phyloP scores from a whole-genome alignment of 2,113 vertebrate genomes.

The Symphodus melops region DNA sequence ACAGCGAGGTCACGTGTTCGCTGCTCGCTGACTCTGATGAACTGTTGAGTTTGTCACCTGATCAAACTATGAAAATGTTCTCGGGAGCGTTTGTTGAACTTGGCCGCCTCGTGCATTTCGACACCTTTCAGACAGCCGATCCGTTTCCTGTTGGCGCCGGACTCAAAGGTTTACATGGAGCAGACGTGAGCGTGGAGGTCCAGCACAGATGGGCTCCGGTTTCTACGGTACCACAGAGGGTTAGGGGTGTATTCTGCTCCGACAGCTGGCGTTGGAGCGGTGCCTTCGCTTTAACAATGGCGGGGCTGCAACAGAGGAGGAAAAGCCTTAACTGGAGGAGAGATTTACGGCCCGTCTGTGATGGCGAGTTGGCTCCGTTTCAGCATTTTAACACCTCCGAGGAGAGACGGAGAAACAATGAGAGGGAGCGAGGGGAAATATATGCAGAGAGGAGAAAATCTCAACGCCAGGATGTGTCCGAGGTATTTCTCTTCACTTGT shows the following conservation, averaged over 20 bases:
- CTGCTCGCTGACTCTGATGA: neutral
- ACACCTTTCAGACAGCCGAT: neutral
- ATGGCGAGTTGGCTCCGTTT: constrained; percentile 39
- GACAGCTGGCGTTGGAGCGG: constrained; percentile 56
- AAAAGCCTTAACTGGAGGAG: constrained; percentile 11
- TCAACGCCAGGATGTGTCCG: too few species aligned
- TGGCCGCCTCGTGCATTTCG: neutral
- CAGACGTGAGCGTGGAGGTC: constrained; percentile 18
- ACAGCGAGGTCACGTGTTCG: too few species aligned
- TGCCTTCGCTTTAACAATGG: constrained; percentile 47
- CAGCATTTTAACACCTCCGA: constrained; percentile 36
- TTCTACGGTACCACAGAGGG: constrained; percentile 37
- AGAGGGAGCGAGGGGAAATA: neutral
- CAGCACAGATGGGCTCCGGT: constrained; percentile 43
- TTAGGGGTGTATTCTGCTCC: constrained; percentile 42
- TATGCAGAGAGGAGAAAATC: neutral
- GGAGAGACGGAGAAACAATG: constrained; percentile 1
- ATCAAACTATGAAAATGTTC: neutral
- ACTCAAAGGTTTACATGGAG: constrained; percentile 7
- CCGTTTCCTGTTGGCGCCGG: neutral
- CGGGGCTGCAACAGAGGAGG: constrained; percentile 22
- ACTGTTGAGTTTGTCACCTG: neutral
- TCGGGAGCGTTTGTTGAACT: constrained; percentile 2
- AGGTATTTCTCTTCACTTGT: too few species aligned
- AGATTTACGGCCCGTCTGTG: constrained; percentile 41